phyloP scores from a whole-genome alignment of 1,140 invertebrate genomes.

The Hycleus phaleratus region DNA sequence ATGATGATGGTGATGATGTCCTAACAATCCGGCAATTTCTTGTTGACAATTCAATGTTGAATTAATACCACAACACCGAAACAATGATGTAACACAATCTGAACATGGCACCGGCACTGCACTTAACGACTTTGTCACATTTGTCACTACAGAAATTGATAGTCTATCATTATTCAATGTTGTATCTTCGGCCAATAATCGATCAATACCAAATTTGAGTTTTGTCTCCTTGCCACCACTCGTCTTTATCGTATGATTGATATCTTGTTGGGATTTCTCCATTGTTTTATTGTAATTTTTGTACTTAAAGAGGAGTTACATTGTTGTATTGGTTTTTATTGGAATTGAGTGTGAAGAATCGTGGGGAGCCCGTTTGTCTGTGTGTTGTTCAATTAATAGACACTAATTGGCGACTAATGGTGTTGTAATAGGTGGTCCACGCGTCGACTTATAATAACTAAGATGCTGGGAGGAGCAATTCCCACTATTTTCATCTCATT shows the following conservation, averaged over 20 bases:
- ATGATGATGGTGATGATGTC: conserved; percentile 7
- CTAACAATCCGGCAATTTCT: conserved; percentile 9
- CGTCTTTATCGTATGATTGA: background rate
- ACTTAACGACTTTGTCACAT: conserved; percentile 21
- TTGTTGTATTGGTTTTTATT: conserved; percentile 1
- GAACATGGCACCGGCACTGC: conserved; percentile 39
- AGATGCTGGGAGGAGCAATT: conserved; percentile 24
- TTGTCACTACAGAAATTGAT: background rate
- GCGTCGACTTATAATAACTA: conserved; percentile 3
- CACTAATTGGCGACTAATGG: conserved; percentile 21
- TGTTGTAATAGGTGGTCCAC: conserved; percentile 19
- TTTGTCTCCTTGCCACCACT: conserved; percentile 11
- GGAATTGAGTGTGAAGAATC: background rate
- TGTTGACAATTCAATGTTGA: background rate
- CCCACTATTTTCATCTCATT: conserved; percentile 22
- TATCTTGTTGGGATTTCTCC: background rate
- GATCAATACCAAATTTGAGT: conserved; percentile 42
- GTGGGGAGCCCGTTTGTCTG: background rate
- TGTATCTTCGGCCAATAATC: conserved; percentile 31
- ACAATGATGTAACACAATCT: conserved; percentile 42
- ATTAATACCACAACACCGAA: conserved; percentile 36
- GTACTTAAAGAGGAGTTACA: background rate
- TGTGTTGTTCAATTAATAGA: conserved; percentile 8
- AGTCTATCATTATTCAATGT: conserved; percentile 3
- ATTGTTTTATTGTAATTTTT: background rate